phyloP scores from a whole-genome alignment of 2,113 vertebrate species.

The Cynopterus brachyotis region DNA sequence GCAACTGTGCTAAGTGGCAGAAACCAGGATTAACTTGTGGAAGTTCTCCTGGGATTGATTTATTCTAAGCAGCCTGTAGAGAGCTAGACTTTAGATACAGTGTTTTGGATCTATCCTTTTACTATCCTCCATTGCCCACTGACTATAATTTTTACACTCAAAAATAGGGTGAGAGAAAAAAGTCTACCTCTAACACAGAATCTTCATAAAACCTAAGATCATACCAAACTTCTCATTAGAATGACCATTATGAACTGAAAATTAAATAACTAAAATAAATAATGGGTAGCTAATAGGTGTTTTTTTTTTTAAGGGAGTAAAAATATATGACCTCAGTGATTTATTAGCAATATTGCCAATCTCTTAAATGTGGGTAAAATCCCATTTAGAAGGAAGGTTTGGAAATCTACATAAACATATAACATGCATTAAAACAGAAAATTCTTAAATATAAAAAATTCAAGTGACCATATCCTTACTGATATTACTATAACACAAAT shows the following conservation, averaged over 20 bases:
- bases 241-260: background rate
- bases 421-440: constrained; percentile 7
- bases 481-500: constrained; percentile 27
- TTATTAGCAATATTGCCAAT: background rate
- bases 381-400: constrained; percentile 23
- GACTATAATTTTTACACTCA: constrained; percentile 2
- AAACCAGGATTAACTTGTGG: background rate
- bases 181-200: background rate
- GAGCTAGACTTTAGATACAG: background rate
- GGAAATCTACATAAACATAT: constrained; percentile 19
- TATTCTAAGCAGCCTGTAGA: background rate
- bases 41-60: background rate
- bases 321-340: background rate
- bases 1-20: background rate
- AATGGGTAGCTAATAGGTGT: background rate
- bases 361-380: constrained; percentile 15
- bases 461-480: background rate
- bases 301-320: background rate
- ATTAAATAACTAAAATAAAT: constrained; percentile 54
- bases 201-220: background rate
- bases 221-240: background rate
- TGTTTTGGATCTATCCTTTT: background rate
- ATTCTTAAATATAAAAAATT: constrained; percentile 51
- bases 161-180: background rate
- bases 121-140: background rate